Evolutionary conservation across 2,113 vertebrate species (phyloP), one percentile per base, ranked within the genome.

Genomic region (Pachyramphus minor): DNA sequence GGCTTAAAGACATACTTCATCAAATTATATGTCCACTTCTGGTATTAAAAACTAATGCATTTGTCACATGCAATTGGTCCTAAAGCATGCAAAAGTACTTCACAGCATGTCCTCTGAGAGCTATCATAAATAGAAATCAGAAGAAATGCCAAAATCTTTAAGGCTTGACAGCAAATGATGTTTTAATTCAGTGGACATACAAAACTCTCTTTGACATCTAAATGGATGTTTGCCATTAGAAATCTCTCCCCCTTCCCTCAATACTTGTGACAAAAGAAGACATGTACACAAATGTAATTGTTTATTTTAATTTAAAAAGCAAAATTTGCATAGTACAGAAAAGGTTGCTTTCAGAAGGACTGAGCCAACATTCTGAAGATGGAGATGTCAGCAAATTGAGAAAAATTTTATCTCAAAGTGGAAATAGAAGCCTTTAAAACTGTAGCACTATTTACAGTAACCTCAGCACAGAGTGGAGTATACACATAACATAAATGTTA

Each of bases 11-110:
- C 47, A 59, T 44, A 87, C 45, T 95, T 95, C 62, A 76, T 84
- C 91, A 96, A 95, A 87, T 76, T 93, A 50, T 55, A 84, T 21
- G 53, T 86, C 72, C 80, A 77, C 66, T 97, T 87, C 35, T 87
- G 39, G 41, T 91, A 86, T 97, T 97, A 97, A 97, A 95, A 91
- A 84, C 47, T 80, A 71, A 87, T 96, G 68, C 47, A 88, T 97
- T 97, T 97, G 91, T 98, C 79, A 96, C 72, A 95, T 83, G 75
- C 87, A 97, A 96, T 94, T 96, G 96, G 89, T 95, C 75, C 85
- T 91, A 96, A 92, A 87, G 67, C 84, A 87, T 41, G 80, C 62
- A 87, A 95, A 97, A 95, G 55, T 74, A 96, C 75, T 91, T 95
- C 95, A 91, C 76, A 96, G 80, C 81, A 81, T 94, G 95, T 78